Conservation (phyloP, 2,888 invertebrate species). For the Tholera decimalis region DNA sequence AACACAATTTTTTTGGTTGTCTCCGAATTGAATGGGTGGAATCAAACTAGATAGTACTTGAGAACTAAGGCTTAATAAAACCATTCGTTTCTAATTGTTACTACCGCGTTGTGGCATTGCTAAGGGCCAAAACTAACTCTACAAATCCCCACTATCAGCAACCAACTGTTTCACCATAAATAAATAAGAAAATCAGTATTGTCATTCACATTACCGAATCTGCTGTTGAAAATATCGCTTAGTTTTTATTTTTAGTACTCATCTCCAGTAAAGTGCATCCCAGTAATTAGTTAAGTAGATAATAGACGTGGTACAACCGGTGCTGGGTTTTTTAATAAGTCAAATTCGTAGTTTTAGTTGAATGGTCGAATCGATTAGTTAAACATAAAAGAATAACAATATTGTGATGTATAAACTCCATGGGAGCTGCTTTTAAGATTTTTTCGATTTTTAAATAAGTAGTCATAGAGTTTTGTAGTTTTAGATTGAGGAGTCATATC, state of each 20-base stretch:
- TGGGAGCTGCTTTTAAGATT: slow-evolving; percentile 73
- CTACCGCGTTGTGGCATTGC: neutral
- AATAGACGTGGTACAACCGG: slow-evolving; percentile 82
- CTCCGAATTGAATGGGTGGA: neutral
- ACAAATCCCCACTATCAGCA: neutral
- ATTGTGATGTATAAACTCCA: slow-evolving; percentile 67
- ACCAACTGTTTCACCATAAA: slow-evolving; percentile 47
- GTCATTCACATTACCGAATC: slow-evolving; percentile 78
- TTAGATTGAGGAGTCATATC: slow-evolving; percentile 81
- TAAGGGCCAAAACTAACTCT: neutral
- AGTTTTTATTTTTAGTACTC: slow-evolving; percentile 73
- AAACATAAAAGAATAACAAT: slow-evolving; percentile 51
- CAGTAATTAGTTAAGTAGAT: slow-evolving; percentile 86
- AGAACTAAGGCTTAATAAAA: too few species aligned
- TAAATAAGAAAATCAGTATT: slow-evolving; percentile 75
- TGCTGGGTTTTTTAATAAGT: slow-evolving; percentile 81
- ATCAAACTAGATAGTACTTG: too few species aligned
- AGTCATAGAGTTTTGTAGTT: slow-evolving; percentile 76
- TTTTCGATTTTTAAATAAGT: slow-evolving; percentile 78
- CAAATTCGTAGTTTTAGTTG: slow-evolving; percentile 74
- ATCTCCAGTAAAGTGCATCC: slow-evolving; percentile 88
- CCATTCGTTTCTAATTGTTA: too few species aligned
- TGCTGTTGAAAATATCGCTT: slow-evolving; percentile 77
- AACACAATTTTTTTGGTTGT: neutral
- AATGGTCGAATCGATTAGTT: slow-evolving; percentile 72